phyloP scores from a whole-genome alignment of 2,113 vertebrate species.

The Ailuropoda melanoleuca region DNA sequence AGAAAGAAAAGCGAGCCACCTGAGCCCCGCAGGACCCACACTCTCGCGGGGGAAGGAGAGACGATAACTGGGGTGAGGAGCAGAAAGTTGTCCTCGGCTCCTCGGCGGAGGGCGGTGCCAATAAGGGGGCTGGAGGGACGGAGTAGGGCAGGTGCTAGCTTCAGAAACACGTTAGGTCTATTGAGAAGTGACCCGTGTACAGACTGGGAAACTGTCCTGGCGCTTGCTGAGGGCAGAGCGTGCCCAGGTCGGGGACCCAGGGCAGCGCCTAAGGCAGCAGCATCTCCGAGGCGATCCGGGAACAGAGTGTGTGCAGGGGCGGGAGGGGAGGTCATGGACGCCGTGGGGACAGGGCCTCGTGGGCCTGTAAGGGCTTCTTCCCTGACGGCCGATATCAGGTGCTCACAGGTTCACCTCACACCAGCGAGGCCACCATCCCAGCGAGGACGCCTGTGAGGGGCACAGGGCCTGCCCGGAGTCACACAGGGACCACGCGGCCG shows the following conservation, averaged over 20 bases:
- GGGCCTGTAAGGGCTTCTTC: neutral
- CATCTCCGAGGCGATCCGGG: rapidly evolving
- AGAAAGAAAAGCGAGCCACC: neutral
- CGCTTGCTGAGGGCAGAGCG: neutral
- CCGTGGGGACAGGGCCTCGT: neutral
- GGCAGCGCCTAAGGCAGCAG: neutral
- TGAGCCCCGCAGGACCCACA: neutral
- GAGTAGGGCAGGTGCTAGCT: neutral
- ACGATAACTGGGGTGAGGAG: neutral
- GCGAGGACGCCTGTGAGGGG: neutral
- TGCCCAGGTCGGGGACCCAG: neutral
- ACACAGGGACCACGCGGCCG: rapidly evolving
- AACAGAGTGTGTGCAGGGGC: neutral
- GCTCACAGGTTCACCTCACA: neutral
- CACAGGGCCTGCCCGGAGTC: neutral
- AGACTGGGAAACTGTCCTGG: neutral
- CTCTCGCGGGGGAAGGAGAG: neutral
- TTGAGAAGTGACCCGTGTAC: neutral
- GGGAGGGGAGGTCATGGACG: neutral
- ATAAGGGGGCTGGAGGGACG: neutral
- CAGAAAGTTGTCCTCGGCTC: neutral
- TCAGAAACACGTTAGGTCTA: neutral
- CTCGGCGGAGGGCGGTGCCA: neutral
- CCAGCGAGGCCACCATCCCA: neutral
- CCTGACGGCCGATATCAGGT: neutral